Conservation (phyloP, 64 coral and sea anemone species). For the Montipora cactus region DNA sequence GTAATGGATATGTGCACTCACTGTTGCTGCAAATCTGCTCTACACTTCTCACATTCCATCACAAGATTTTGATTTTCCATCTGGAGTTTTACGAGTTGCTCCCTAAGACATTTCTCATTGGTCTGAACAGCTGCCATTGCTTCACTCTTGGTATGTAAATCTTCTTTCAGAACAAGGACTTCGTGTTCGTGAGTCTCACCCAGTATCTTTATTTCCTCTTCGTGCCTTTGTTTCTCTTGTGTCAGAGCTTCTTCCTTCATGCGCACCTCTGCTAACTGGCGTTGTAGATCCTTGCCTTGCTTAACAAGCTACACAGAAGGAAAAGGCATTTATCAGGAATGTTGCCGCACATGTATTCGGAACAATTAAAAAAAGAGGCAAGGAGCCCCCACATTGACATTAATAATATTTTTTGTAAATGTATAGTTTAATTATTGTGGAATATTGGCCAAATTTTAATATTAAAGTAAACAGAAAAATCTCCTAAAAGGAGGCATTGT, state of each 20-base stretch:
- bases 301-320: background rate
- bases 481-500: no score
- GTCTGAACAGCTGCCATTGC: background rate
- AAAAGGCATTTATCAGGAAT: background rate
- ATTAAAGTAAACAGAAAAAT: no score
- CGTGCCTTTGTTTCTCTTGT: no score
- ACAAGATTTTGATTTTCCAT: constrained; percentile 18
- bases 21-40: background rate
- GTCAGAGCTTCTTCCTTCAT: no score
- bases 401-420: no score
- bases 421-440: no score
- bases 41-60: background rate
- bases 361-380: no score
- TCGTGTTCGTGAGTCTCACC: constrained; percentile 17
- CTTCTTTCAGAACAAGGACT: background rate
- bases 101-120: constrained; percentile 9
- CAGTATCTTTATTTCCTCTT: background rate
- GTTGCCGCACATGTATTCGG: no score
- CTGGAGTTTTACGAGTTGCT: background rate
- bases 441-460: no score
- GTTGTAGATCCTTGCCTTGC: background rate
- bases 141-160: background rate
- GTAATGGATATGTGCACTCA: background rate
- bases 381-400: no score
- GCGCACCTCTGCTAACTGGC: constrained; percentile 13